Base-by-base conservation (phyloP, 2,888 invertebrate genomes). In the Drosophila melanosoma region DNA sequence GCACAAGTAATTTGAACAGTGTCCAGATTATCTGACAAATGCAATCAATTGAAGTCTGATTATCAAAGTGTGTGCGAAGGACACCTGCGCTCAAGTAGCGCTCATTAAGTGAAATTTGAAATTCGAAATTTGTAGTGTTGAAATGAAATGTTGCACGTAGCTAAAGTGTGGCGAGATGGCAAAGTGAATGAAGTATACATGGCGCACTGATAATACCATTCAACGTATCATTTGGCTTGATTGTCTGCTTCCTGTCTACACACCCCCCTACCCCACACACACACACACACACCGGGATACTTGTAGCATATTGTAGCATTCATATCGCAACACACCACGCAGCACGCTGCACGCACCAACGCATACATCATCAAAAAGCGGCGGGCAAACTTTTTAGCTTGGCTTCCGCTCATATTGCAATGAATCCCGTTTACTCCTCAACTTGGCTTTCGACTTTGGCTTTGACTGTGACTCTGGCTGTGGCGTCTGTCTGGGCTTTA, bases 221-320 rank as follows among this genome's bases (percentile, higher is more conserved):
- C 62, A 75, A 86, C 81, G 59, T 84, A 86, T 88, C 78, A 83
- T 76, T 83, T 72, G 72, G 57, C 69, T 79, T 84, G 84, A 84
- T 84, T 86, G 89, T 83, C 74, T 65, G 79, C 72, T 83, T 88
- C 89, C 89, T 81, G 81, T 69, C 62, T 35, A 60, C 68, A 76
- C 67, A 67, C 64, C 61, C 77, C 63, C 53, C 51, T 8, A n/a
- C n/a, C 29, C 29, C 29, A 29, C 29, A 29, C 29, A 26, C 26
- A 26, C 29, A 5, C 29, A 5, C 5, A 5, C 29, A 29, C 29
- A 29, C 29, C 29, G 5, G 68, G 64, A 80, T 78, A 71, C 64
- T 63, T 40, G 81, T 56, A 71, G 78, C 80, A 76, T 80, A 80
- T 80, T 71, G 76, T 52, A 65, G 36, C 64, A 62, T 40, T 35